Percentiles rank a stretch among this genome's conserved stretches.
Evolutionary conservation across 2,888 invertebrate genomes (phyloP).

Genomic region (Dasysyrphus tricinctus): DNA sequence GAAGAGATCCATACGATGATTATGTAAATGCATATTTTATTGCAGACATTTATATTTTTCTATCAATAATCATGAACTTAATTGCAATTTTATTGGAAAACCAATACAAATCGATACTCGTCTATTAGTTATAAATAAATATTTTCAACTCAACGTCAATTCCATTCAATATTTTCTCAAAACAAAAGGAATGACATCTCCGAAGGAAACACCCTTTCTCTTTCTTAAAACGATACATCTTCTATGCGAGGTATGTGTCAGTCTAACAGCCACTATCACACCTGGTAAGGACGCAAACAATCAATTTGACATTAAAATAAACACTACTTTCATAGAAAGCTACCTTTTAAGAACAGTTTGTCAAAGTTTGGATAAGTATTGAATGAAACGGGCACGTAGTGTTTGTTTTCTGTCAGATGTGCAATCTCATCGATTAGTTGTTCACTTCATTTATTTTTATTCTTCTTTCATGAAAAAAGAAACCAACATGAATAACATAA

Average conservation of each 20-base stretch:
- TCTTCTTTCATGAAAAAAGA: not conserved
- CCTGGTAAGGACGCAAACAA: constrained; percentile 39
- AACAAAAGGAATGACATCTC: not conserved
- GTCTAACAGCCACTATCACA: constrained; percentile 7
- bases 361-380: constrained; percentile 27
- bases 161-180: too few relatives aligned
- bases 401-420: constrained; percentile 37
- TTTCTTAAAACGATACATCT: not conserved
- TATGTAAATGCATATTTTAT: too few relatives aligned
- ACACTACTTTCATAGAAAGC: constrained; percentile 39
- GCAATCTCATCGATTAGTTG: constrained; percentile 56
- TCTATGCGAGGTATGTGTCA: constrained; percentile 44
- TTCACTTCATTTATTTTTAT: not conserved
- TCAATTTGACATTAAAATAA: constrained; percentile 59
- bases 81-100: too few relatives aligned
- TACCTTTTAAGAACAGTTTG: constrained; percentile 42
- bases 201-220: not conserved
- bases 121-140: too few relatives aligned
- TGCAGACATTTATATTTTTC: too few relatives aligned
- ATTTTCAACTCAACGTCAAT: too few relatives aligned
- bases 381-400: constrained; percentile 10
- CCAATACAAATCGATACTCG: too few relatives aligned
- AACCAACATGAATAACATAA: constrained; percentile 5
- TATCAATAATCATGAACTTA: too few relatives aligned
- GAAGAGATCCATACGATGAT: too few relatives aligned